Evolutionary conservation across 2,888 invertebrate genomes (phyloP).

Genomic region (Nyleta sp.): DNA sequence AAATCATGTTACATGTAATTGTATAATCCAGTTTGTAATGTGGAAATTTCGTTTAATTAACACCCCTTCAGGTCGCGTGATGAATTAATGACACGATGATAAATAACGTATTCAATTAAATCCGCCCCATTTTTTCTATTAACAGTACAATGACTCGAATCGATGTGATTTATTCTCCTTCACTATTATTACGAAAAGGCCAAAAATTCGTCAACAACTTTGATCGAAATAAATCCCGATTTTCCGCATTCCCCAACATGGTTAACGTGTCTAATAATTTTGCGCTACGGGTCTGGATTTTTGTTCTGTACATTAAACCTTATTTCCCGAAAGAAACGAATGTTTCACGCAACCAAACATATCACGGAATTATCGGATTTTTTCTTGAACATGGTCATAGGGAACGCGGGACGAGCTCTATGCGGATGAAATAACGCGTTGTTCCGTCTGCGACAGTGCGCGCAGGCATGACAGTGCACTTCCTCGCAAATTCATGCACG

Average conservation of each 20-base stretch:
- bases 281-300: background rate
- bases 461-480: constrained; percentile 25
- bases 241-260: background rate
- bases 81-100: constrained; percentile 24
- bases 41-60: constrained; percentile 49
- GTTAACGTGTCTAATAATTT: constrained; percentile 17
- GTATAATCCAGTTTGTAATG: constrained; percentile 46
- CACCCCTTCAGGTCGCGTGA: constrained; percentile 20
- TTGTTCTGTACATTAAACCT: constrained; percentile 14
- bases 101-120: constrained; percentile 17
- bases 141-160: background rate
- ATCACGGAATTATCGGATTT: constrained; percentile 29
- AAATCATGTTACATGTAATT: constrained; percentile 49
- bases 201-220: constrained; percentile 2
- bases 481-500: constrained; percentile 44
- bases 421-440: constrained; percentile 30
- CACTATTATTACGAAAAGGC: too few relatives aligned
- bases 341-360: constrained; percentile 11
- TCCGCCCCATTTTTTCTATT: background rate
- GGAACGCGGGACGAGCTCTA: constrained; percentile 3
- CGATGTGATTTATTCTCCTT: too few relatives aligned
- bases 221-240: background rate
- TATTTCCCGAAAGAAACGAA: constrained; percentile 16
- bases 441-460: constrained; percentile 40
- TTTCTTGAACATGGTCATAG: constrained; percentile 6